Conservation (phyloP, 2,113 vertebrate genomes). For the Terrapene triunguis region DNA sequence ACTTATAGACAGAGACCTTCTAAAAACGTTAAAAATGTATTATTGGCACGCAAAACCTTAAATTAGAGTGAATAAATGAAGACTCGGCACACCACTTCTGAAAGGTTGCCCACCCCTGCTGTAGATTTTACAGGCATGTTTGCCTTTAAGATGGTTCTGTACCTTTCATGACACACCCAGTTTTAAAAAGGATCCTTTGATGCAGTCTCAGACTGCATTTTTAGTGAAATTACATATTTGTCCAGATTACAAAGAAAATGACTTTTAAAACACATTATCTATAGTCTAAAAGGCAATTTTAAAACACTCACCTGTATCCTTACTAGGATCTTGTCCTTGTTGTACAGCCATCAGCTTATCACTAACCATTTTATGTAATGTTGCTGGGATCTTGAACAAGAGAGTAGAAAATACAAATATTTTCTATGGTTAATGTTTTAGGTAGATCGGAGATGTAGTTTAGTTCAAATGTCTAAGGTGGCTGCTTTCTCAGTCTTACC, state of each 20-base stretch:
- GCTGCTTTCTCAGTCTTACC: constrained; percentile 77
- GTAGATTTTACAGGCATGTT: accelerated
- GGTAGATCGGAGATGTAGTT: neutral
- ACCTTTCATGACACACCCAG: neutral
- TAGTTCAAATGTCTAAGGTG: neutral
- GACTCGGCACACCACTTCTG: no score
- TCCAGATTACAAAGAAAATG: neutral
- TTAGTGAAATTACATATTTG: neutral
- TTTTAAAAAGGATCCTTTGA: neutral
- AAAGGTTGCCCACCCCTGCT: no score
- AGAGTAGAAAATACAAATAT: neutral
- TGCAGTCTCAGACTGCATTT: neutral
- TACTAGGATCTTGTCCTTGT: constrained; percentile 88
- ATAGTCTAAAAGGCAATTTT: neutral
- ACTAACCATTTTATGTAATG: constrained; percentile 94
- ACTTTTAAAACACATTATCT: neutral
- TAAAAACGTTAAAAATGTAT: no score
- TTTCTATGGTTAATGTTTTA: neutral
- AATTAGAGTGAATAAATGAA: no score
- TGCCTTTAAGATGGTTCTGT: neutral
- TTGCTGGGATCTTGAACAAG: constrained; percentile 86
- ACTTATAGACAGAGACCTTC: no score
- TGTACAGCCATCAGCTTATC: constrained; percentile 89
- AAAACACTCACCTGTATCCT: constrained; percentile 82
- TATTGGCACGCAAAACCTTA: no score